Conservation (phyloP, 1,140 invertebrate species). For the Zaprionus tsacasi region DNA sequence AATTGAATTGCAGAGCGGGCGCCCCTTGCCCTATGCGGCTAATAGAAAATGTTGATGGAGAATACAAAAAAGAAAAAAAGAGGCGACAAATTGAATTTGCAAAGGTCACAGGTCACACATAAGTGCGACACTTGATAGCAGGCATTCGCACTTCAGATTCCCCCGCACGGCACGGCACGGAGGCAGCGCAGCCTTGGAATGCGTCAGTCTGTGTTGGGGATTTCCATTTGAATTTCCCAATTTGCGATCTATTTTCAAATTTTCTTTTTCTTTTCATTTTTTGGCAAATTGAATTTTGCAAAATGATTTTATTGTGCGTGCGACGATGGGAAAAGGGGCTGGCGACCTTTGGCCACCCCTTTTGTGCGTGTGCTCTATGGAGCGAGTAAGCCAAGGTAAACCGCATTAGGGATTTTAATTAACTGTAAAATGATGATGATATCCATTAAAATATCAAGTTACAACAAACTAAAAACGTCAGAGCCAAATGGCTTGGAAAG, state of each 20-base stretch:
- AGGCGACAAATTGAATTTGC: constrained; percentile 80
- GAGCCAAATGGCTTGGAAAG: constrained; percentile 42
- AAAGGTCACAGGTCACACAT: constrained; percentile 82
- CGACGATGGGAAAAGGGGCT: constrained; percentile 21
- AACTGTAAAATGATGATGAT: constrained; percentile 54
- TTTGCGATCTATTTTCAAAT: constrained; percentile 55
- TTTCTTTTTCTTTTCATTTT: constrained; percentile 34
- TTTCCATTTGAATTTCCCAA: constrained; percentile 64
- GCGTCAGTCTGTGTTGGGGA: background rate
- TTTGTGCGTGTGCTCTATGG: constrained; percentile 22
- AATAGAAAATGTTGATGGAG: constrained; percentile 79
- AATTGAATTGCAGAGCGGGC: constrained; percentile 37
- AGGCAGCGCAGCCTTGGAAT: constrained; percentile 46
- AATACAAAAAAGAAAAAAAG: constrained; percentile 59
- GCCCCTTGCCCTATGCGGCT: constrained; percentile 19
- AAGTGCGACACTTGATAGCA: constrained; percentile 75
- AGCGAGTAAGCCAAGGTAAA: constrained; percentile 49
- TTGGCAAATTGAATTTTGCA: constrained; percentile 72
- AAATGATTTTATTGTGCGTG: constrained; percentile 75
- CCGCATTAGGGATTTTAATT: constrained; percentile 79
- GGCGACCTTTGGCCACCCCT: constrained; percentile 53
- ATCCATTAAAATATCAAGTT: constrained; percentile 77
- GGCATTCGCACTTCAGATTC: constrained; percentile 68
- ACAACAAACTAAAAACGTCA: constrained; percentile 35
- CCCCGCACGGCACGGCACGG: background rate